Evolutionary conservation across 1,140 invertebrate species (phyloP).

Genomic region (Cyrtorhinus lividipennis): DNA sequence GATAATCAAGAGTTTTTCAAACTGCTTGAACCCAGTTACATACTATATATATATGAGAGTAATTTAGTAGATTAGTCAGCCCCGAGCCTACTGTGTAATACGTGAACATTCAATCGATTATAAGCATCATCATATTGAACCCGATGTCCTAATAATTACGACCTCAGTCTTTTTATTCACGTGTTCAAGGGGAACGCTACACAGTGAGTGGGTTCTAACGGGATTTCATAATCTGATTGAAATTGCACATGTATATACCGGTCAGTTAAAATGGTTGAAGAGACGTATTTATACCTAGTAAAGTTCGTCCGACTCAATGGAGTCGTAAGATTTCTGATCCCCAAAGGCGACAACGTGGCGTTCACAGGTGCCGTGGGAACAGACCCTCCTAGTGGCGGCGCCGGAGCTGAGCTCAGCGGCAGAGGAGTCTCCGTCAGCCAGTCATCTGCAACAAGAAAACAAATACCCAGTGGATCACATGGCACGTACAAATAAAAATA

Average conservation of each 20-base stretch:
- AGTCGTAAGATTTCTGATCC: background rate
- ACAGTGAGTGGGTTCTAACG: too few species aligned
- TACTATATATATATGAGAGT: too few species aligned
- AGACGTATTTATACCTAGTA: background rate
- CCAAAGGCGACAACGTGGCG: background rate
- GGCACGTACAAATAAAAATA: background rate
- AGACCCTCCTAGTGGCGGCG: slow-evolving; percentile 1
- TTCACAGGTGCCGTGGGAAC: slow-evolving; percentile 11
- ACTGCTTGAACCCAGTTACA: too few species aligned
- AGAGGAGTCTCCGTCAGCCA: slow-evolving; percentile 16
- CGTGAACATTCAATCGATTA: background rate
- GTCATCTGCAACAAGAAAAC: slow-evolving; percentile 10
- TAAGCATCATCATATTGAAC: background rate
- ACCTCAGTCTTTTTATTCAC: background rate
- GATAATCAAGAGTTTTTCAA: too few species aligned
- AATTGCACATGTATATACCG: too few species aligned
- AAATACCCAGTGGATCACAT: background rate
- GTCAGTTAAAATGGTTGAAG: background rate
- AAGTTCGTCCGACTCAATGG: background rate
- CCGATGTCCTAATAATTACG: background rate
- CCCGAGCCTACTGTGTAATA: too few species aligned
- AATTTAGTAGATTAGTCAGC: too few species aligned
- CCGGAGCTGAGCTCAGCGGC: slow-evolving; percentile 16
- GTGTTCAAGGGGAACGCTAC: background rate
- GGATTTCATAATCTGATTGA: too few species aligned